Percentiles rank a stretch among this genome's conserved stretches.
Conservation (phyloP, 1,140 invertebrate genomes). For the Cylas formicarius region DNA sequence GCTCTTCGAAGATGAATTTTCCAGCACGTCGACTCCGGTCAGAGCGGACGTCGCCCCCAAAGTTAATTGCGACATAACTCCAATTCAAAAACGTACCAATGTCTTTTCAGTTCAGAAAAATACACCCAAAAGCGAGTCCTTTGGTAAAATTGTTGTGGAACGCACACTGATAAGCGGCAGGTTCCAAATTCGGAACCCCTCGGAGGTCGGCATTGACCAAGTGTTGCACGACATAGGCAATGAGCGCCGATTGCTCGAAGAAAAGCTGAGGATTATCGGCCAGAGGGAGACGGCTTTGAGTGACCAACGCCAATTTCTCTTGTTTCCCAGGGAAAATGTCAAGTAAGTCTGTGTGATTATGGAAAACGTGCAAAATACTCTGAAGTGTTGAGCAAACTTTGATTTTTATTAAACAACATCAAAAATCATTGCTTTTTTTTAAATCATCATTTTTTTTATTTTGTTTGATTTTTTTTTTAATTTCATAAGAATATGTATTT, state of each 20-base stretch:
- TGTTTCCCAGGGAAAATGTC: conserved; percentile 10
- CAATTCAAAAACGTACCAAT: background rate
- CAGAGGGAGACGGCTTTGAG: conserved; percentile 16
- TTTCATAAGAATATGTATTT: no score
- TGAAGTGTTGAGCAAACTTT: background rate
- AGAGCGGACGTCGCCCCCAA: conserved; percentile 8
- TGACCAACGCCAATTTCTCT: conserved; percentile 8
- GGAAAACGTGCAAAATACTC: conserved; percentile 10
- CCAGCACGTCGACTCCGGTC: conserved; percentile 9
- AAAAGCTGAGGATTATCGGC: conserved; percentile 19
- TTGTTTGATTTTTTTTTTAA: no score
- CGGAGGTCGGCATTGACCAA: no score
- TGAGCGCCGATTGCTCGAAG: conserved; percentile 21
- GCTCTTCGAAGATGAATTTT: conserved; percentile 28
- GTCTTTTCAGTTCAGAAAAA: no score
- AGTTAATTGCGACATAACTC: no score
- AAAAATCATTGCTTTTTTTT: background rate
- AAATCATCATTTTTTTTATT: conserved; percentile 4
- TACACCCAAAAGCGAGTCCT: no score
- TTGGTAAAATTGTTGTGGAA: no score
- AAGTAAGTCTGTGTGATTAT: no score
- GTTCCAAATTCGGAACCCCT: no score
- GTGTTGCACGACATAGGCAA: no score
- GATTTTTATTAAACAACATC: background rate
- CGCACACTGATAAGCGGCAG: no score